Evolutionary conservation across 1,140 invertebrate genomes (phyloP), one percentile per base, ranked within the genome.

Genomic region (Listronotus bonariensis): DNA sequence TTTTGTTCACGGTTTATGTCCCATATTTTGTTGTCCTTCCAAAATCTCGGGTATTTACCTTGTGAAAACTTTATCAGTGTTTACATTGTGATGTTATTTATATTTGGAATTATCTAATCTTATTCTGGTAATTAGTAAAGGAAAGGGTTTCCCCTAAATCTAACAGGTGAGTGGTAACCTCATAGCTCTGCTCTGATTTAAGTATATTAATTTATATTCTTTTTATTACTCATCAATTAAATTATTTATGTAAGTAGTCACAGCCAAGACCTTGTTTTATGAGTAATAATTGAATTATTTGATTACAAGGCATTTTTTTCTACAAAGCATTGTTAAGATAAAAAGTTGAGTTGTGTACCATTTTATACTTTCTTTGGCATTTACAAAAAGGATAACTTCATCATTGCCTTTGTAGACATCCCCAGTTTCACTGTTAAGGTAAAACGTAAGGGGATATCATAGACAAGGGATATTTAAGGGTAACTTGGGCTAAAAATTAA

Each of bases 91-190:
- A 45, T 18, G 41, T 11, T 57, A 59, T 59, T 59, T 59, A 59
- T 15, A 46, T 36, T 46, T 26, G 20, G 20, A 5, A 6, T 15
- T 59, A 49, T 59, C 43, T 59, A 49, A 59, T 59, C 57, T 59
- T 49, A 59, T 59, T 45, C 1, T 9, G 11, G 18, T 52, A 42
- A 32, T 61, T 18, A 14, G 43, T 9, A 31, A 17, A 38, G 34
- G 18, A 41, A 31, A 49, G 45, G 46, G 31, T 41, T 61, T 49
- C 58, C 46, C 48, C 48, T 14, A 42, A 61, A 61, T 61, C 38
- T 31, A 61, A 61, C 36, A 49, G 57, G 36, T 49, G 48, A 49
- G 45, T 10, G 14, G 11, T 32, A 45, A 31, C 18, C 15, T 54
- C 3, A 34, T 34, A n/a, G 43, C n/a, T 46, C 18, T 12, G 20